phyloP scores from a whole-genome alignment of 2,113 vertebrate species.

The Cygnus buccinator region DNA sequence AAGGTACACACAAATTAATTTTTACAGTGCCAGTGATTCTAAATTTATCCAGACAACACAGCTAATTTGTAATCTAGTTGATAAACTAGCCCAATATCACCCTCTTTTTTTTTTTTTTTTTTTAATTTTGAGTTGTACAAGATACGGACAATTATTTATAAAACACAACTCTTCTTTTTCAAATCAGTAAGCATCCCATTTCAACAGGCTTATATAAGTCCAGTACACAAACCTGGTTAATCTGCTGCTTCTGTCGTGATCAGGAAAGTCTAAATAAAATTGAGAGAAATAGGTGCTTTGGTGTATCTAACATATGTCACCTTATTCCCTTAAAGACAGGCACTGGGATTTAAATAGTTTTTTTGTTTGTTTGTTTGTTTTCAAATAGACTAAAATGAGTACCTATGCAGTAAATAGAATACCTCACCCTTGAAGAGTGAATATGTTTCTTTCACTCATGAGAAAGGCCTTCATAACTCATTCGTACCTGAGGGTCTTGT shows the following conservation, averaged over 20 bases:
- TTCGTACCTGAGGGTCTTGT: constrained; percentile 34
- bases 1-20: background rate
- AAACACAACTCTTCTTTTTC: background rate
- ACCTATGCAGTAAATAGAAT: constrained; percentile 28
- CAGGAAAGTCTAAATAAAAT: background rate
- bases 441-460: constrained; percentile 53
- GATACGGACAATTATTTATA: background rate
- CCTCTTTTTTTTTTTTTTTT: background rate
- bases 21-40: background rate
- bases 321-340: background rate
- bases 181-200: background rate
- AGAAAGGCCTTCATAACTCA: constrained; percentile 56
- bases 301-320: background rate
- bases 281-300: background rate
- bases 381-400: constrained; percentile 2
- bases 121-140: background rate
- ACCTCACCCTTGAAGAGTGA: constrained; percentile 48
- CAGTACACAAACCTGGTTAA: background rate
- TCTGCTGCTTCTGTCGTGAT: background rate
- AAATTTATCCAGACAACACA: background rate
- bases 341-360: background rate
- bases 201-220: background rate
- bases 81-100: background rate
- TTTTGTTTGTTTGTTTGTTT: background rate
- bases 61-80: background rate